Evolutionary conservation across 2,113 vertebrate genomes (phyloP).

Genomic region (Lichenostomus cassidix): DNA sequence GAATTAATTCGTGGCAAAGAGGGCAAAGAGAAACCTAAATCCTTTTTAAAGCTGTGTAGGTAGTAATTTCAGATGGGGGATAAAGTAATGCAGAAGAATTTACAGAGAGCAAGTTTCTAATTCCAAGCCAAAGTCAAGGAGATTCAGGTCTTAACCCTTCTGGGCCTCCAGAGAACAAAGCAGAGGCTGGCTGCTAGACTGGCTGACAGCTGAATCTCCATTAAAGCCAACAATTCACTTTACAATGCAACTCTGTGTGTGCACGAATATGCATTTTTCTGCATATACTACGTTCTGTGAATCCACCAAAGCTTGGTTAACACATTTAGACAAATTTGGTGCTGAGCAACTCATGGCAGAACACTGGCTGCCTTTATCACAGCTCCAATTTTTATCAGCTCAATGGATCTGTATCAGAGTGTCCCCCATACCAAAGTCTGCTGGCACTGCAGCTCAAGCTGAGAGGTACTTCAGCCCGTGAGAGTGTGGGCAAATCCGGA

Average conservation of each 20-base stretch:
- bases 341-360: not conserved
- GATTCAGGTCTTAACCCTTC: constrained; percentile 37
- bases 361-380: not conserved
- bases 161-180: not conserved
- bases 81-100: constrained; percentile 53
- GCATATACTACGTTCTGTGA: not conserved
- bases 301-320: not conserved
- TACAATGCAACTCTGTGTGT: not conserved
- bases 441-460: not conserved
- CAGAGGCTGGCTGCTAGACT: not conserved
- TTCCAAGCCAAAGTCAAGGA: constrained; percentile 39
- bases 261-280: not conserved
- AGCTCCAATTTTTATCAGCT: not conserved
- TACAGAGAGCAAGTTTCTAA: not conserved
- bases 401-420: not conserved
- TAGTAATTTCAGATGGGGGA: constrained; percentile 49
- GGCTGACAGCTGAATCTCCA: not conserved
- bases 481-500: not conserved
- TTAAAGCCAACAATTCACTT: not conserved
- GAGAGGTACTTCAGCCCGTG: not conserved
- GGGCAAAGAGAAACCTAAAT: constrained; percentile 40
- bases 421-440: not conserved
- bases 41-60: constrained; percentile 29
- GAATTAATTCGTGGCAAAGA: constrained; percentile 43
- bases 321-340: not conserved